phyloP scores from a whole-genome alignment of 2,888 invertebrate species.

The Eulithis testata region DNA sequence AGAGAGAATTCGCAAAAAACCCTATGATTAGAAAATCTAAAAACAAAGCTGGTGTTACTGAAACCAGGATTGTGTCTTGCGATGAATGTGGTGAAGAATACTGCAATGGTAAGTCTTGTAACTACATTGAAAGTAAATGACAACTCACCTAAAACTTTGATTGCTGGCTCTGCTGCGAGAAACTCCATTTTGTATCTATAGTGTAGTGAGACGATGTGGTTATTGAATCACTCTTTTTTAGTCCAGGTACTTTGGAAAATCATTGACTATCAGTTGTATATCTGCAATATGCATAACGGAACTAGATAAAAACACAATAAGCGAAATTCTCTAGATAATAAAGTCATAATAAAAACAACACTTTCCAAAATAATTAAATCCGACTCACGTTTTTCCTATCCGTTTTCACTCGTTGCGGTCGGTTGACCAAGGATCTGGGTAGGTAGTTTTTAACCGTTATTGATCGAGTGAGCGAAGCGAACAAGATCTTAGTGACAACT shows the following conservation, averaged over 20 bases:
- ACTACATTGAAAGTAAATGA: not conserved
- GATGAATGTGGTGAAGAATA: conserved; percentile 94
- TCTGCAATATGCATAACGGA: conserved; percentile 6
- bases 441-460: not conserved
- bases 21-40: conserved; percentile 90
- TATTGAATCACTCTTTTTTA: too few relatives aligned
- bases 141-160: not conserved
- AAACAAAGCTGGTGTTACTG: conserved; percentile 92
- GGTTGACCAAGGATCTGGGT: conserved; percentile 9
- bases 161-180: not conserved
- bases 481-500: too few relatives aligned
- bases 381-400: conserved; percentile 3
- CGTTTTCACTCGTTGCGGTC: conserved; percentile 13
- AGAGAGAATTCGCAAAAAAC: conserved; percentile 86
- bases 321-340: not conserved
- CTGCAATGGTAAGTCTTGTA: conserved; percentile 86
- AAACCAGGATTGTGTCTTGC: conserved; percentile 90
- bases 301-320: not conserved
- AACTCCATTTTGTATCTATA: not conserved
- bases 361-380: conserved; percentile 14
- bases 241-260: too few relatives aligned
- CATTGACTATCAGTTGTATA: not conserved
- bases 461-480: too few relatives aligned
- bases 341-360: not conserved
- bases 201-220: too few relatives aligned